A percentile compares a stretch with the other conserved stretches of the same genome.
phyloP scores from a whole-genome alignment of 2,113 vertebrate genomes.

The Callithrix jacchus region DNA sequence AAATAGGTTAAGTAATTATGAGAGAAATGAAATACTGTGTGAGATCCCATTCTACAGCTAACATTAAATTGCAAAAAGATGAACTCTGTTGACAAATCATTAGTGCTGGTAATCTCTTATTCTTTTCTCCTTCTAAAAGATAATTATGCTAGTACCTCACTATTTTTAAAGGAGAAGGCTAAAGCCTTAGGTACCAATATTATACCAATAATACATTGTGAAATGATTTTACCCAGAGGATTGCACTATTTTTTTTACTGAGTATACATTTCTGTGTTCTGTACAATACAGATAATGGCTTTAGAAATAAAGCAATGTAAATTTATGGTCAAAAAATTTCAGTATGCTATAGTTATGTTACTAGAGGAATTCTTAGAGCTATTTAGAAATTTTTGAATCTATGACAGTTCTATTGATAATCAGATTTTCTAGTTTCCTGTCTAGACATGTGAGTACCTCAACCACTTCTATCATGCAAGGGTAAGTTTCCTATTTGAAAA shows the following conservation, averaged over 20 bases:
- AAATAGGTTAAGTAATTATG: slow-evolving; percentile 43
- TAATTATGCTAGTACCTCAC: background rate
- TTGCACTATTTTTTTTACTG: background rate
- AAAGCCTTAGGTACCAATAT: background rate
- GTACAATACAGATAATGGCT: background rate
- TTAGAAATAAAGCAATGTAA: slow-evolving; percentile 6
- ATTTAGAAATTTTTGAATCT: background rate
- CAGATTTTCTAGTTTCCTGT: slow-evolving; percentile 17
- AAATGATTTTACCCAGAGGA: background rate
- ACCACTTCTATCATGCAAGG: background rate
- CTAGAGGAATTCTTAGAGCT: background rate
- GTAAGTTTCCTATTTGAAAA: background rate
- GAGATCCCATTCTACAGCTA: slow-evolving; percentile 30
- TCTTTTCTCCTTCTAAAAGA: slow-evolving; percentile 41
- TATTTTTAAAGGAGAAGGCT: background rate
- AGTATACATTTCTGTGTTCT: background rate
- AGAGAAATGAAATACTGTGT: slow-evolving; percentile 30
- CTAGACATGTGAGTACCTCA: background rate
- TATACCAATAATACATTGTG: background rate
- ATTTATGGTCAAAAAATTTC: background rate
- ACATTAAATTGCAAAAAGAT: slow-evolving; percentile 41
- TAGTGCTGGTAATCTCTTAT: slow-evolving; percentile 53
- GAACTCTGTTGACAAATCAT: slow-evolving; percentile 53
- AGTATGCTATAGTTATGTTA: background rate
- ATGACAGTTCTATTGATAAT: background rate